Evolutionary conservation across 2,797 vertebrate species (phyloP).

Genomic region (Clarias laeviceps): DNA sequence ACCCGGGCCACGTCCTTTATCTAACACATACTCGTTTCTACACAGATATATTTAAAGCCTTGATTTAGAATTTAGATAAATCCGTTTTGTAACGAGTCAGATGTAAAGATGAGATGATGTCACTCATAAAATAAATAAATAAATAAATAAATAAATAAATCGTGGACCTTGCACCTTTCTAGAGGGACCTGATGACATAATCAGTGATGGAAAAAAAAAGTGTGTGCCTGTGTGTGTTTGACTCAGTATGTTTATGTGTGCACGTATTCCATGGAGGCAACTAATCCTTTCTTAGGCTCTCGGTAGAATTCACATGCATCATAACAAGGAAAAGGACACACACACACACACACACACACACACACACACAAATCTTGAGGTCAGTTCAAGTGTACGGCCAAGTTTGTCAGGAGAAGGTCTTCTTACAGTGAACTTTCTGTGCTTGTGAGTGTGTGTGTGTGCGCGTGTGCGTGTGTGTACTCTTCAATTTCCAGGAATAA

Average conservation of each 20-base stretch:
- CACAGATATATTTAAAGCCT: neutral
- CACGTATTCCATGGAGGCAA: slow-evolving; percentile 19
- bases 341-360: slow-evolving; percentile 44
- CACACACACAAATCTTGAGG: neutral
- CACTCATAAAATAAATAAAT: neutral
- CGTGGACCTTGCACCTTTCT: slow-evolving; percentile 3
- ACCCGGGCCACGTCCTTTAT: neutral
- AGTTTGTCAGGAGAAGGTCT: slow-evolving; percentile 34
- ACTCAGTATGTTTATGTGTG: slow-evolving; percentile 41
- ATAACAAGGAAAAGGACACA: slow-evolving; percentile 52
- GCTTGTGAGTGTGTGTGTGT: slow-evolving; percentile 27
- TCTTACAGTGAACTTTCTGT: slow-evolving; percentile 38
- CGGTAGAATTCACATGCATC: slow-evolving; percentile 29
- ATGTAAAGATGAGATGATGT: neutral
- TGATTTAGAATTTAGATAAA: no score
- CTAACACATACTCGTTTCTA: neutral
- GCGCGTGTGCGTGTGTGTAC: slow-evolving; percentile 23
- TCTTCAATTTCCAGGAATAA: slow-evolving; percentile 40
- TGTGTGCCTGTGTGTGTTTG: slow-evolving; percentile 6
- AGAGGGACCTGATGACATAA: slow-evolving; percentile 11
- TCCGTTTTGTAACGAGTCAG: no score
- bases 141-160: no score
- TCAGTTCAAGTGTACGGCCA: neutral
- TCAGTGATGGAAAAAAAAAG: slow-evolving; percentile 35
- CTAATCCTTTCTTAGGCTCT: slow-evolving; percentile 35